These are phyloP conservation scores for Zaprionus taronus DNA, from an alignment of 1,140 invertebrate genomes.

Conservation along the genomic window DNA sequence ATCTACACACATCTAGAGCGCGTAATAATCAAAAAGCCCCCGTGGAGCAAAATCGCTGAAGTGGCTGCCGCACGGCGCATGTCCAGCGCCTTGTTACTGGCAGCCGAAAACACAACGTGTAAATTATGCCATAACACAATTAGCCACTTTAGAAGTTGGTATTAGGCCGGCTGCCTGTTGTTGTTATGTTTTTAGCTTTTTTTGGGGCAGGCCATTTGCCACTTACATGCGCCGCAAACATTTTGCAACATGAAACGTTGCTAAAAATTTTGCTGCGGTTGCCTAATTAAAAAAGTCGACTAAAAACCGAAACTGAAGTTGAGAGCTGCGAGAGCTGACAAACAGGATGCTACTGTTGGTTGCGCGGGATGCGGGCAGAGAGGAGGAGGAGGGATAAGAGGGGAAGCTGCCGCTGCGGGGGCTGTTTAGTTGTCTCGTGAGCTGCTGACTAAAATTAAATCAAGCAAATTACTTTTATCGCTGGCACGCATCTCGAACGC, in stretches of 20 bases:
- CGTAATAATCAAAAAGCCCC: constrained; percentile 1
- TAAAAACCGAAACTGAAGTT: constrained; percentile 36
- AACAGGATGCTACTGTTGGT: constrained; percentile 71
- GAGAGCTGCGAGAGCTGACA: constrained; percentile 43
- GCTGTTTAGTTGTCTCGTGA: constrained; percentile 65
- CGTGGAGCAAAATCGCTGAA: constrained; percentile 59
- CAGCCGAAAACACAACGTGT: constrained; percentile 80
- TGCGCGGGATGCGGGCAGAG: background rate
- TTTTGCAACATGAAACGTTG: constrained; percentile 78
- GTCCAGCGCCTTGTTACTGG: constrained; percentile 74
- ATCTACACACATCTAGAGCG: background rate
- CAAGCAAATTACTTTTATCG: constrained; percentile 83
- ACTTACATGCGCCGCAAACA: constrained; percentile 72
- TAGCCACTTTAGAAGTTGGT: constrained; percentile 78
- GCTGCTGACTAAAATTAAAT: constrained; percentile 83
- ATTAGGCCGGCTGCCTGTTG: constrained; percentile 55
- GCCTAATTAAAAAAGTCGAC: constrained; percentile 73
- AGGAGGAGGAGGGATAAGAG: background rate
- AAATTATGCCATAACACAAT: constrained; percentile 83
- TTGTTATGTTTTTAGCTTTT: constrained; percentile 10
- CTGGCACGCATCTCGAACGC: constrained; percentile 81
- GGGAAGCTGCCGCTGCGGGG: constrained; percentile 37
- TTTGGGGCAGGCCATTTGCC: constrained; percentile 65
- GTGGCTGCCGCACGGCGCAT: constrained; percentile 65
- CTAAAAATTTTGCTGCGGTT: constrained; percentile 74